Percentiles rank a stretch among this genome's conserved stretches.
These are phyloP conservation scores for Ormyrus nitidulus DNA, from an alignment of 2,888 invertebrate species.

Conservation along the genomic window DNA sequence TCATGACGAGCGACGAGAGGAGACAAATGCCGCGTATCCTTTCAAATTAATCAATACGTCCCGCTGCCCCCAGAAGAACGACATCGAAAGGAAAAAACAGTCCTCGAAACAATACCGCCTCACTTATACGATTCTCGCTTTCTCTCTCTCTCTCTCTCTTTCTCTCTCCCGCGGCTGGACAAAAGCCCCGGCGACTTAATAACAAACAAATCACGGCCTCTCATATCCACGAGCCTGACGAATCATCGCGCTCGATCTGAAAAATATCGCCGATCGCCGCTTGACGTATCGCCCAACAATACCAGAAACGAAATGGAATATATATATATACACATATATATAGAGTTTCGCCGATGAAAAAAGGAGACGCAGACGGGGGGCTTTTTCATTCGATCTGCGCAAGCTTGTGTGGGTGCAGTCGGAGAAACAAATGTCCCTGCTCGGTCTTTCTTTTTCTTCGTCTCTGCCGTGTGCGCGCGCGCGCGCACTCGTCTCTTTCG, in stretches of 20 bases:
- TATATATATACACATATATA: not conserved
- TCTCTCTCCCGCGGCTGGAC: not conserved
- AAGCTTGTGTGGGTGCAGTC: constrained; percentile 1
- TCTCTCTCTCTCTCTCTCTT: too few species aligned
- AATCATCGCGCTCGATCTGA: constrained; percentile 19
- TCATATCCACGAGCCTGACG: constrained; percentile 11
- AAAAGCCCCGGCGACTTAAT: constrained; percentile 36
- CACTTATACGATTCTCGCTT: not conserved
- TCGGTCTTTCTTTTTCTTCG: not conserved
- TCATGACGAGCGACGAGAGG: not conserved
- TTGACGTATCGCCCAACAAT: constrained; percentile 48
- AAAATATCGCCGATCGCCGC: constrained; percentile 46
- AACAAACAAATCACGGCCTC: constrained; percentile 41
- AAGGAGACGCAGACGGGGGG: constrained; percentile 23
- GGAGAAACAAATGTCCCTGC: constrained; percentile 36
- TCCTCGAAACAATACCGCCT: constrained; percentile 33
- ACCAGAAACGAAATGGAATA: constrained; percentile 25
- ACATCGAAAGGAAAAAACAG: constrained; percentile 1
- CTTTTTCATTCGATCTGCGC: constrained; percentile 41
- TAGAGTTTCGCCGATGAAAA: constrained; percentile 28
- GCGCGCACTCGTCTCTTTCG: not conserved
- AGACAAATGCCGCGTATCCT: constrained; percentile 18
- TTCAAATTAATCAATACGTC: constrained; percentile 31
- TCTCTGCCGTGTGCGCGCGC: not conserved
- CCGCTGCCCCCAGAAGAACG: not conserved